Evolutionary conservation across 2,113 vertebrate genomes (phyloP), one percentile per base, ranked within the genome.

Genomic region (Merops nubicus): DNA sequence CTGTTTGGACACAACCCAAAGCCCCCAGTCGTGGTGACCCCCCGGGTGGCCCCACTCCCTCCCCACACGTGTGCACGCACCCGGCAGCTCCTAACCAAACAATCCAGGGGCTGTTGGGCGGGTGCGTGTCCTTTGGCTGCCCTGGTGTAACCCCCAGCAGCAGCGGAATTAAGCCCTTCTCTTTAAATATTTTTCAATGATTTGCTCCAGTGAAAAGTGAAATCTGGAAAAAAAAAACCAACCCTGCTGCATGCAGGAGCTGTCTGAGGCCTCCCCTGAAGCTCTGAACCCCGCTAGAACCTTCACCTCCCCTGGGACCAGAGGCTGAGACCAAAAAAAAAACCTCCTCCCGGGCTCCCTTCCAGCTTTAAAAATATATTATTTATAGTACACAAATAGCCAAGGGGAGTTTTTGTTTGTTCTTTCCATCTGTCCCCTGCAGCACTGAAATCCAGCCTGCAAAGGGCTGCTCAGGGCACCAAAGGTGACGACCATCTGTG

Each of bases 1-100:
- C 36, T 95, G 91, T 96, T 97, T 95, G 89, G 95, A 96, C 91
- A 95, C 23, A 85, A 95, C 95, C 95, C 94, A 97, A 92, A 75
- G 72, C 60, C 29, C 1, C 16, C 62, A 73, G 85, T 25, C 84
- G 47, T 2, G 7, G 63, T 22, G 85, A 91, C 83, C 94, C 82
- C 48, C 47, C 67, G 47, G 1, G 5, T 54, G 81, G 89, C 89
- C 69, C 57, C 28, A 9, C 47, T 53, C 75, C 47, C 85, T 73
- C 88, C 88, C 84, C 78, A 70, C 91, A 80, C 68, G 36, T 38
- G 72, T 25, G 82, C 38, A 36, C 0, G 40, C 63, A 72, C 80
- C 56, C 18, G 38, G 85, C 88, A 95, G 93, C 73, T 93, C 87
- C 76, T 96, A 89, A 78, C 69, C 91, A 96, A 95, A 96, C 93